phyloP scores from a whole-genome alignment of 1,140 invertebrate species.

The Lordiphosa collinella region DNA sequence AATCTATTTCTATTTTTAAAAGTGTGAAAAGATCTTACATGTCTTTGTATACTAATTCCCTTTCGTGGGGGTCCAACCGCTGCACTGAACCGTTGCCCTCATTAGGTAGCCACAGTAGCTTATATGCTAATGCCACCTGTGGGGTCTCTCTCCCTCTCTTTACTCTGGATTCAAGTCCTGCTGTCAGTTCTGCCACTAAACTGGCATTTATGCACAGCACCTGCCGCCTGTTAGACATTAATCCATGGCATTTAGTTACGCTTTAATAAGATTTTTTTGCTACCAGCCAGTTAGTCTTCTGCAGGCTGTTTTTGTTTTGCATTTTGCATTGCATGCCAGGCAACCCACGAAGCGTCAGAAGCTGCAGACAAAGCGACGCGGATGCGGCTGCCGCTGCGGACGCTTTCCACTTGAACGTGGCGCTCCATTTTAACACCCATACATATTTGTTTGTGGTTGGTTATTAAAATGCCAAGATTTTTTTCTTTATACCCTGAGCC shows the following conservation, averaged over 20 bases:
- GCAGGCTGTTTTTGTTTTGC: not conserved
- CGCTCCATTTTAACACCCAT: slow-evolving; percentile 45
- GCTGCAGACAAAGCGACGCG: slow-evolving; percentile 55
- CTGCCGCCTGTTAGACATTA: slow-evolving; percentile 71
- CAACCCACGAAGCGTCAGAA: slow-evolving; percentile 1
- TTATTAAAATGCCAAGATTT: slow-evolving; percentile 40
- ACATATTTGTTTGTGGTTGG: slow-evolving; percentile 22
- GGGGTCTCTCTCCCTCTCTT: slow-evolving; percentile 38
- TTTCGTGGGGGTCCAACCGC: slow-evolving; percentile 9
- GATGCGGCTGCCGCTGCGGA: slow-evolving; percentile 7
- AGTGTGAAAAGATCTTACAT: no score
- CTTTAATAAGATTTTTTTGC: slow-evolving; percentile 70
- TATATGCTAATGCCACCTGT: slow-evolving; percentile 70
- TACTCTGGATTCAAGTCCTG: slow-evolving; percentile 18
- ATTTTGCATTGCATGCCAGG: slow-evolving; percentile 12
- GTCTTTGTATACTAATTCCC: no score
- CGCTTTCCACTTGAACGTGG: slow-evolving; percentile 7
- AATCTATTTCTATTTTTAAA: no score
- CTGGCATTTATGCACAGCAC: slow-evolving; percentile 67
- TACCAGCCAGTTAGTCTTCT: slow-evolving; percentile 8
- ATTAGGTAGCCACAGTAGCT: slow-evolving; percentile 49
- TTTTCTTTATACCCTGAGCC: slow-evolving; percentile 7
- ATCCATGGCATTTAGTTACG: slow-evolving; percentile 76
- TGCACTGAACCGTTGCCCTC: slow-evolving; percentile 44
- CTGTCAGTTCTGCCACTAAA: slow-evolving; percentile 58